Evolutionary conservation across 2,113 vertebrate species (phyloP), one percentile per base, ranked within the genome.

Genomic region (Tringa solitaria): DNA sequence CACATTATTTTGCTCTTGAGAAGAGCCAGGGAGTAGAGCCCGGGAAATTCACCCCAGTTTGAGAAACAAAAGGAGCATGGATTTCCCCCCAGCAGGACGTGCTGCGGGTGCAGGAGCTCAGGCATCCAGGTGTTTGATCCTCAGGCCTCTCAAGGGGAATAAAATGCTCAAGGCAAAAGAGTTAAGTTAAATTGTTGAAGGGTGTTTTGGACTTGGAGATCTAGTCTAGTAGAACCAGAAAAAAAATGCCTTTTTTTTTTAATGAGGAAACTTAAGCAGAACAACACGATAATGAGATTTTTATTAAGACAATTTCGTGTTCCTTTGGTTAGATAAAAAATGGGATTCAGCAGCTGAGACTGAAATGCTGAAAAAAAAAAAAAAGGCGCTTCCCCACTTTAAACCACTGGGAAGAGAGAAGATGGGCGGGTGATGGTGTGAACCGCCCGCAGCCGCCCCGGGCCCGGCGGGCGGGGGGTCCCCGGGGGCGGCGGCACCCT

Each of bases 401-500:
- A 1, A 33, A 33, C 13, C 22, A 6, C 30, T 1, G 2, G 30
- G 46, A 13, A 12, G 4, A 7, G 18, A 4, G n/a, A 8, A 26
- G 1, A 5, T 2, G 14, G 4, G 10, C 1, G 3, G 60, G 3
- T 5, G 61, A 6, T 0, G 26, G 2, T 4, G 12, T 1, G 3
- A 21, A 12, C 8, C 53, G 1, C 5, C 14, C 9, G 41, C 73
- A 5, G 16, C 2, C 17, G 6, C 4, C 1, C 14, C 12, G 20
- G 4, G 35, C n/a, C 13, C 53, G 19, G 17, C 12, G 39, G 48
- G 16, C 10, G 39, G 21, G 10, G 27, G 8, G 53, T 5, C 37
- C 37, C 41, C 41, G 41, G 22, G 6, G 24, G 16, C 51, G 30
- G 46, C 12, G 12, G 6, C 20, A 6, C 46, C 43, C 10, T 20